phyloP scores from a whole-genome alignment of 2,888 invertebrate genomes.

The Theristus sp. region DNA sequence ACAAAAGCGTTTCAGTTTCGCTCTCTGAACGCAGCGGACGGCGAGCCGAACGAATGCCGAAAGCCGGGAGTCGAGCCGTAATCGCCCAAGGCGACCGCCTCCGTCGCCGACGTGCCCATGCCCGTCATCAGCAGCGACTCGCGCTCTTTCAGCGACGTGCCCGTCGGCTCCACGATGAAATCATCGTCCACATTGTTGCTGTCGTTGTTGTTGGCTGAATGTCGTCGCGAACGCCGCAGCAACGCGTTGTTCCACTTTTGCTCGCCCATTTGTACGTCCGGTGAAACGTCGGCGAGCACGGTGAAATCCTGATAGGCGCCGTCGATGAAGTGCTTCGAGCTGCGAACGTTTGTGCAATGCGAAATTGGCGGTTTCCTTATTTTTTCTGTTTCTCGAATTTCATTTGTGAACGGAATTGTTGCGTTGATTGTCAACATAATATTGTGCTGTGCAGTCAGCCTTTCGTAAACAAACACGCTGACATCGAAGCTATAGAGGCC shows the following conservation, averaged over 20 bases:
- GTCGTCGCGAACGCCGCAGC: too few species aligned
- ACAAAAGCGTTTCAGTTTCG: too few species aligned
- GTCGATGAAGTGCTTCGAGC: neutral
- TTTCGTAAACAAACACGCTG: neutral
- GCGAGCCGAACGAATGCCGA: too few species aligned
- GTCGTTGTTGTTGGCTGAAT: too few species aligned
- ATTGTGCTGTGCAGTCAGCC: neutral
- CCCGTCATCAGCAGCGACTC: too few species aligned
- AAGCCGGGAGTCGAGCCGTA: neutral
- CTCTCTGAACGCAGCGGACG: too few species aligned
- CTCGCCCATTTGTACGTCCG: neutral
- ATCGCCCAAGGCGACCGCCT: neutral
- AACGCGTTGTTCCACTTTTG: neutral
- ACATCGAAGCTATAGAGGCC: neutral
- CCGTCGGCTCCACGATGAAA: neutral
- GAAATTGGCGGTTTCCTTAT: too few species aligned
- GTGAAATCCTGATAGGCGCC: neutral
- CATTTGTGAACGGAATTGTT: neutral
- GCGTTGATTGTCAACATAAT: neutral
- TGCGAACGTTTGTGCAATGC: neutral
- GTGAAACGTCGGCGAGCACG: neutral
- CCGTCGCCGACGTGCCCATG: too few species aligned
- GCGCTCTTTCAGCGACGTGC: neutral
- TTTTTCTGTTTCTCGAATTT: too few species aligned
- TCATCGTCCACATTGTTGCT: neutral